Percentiles rank a stretch among this genome's conserved stretches.
Conservation (phyloP, 2,797 vertebrate genomes). For the Synanceia verrucosa region DNA sequence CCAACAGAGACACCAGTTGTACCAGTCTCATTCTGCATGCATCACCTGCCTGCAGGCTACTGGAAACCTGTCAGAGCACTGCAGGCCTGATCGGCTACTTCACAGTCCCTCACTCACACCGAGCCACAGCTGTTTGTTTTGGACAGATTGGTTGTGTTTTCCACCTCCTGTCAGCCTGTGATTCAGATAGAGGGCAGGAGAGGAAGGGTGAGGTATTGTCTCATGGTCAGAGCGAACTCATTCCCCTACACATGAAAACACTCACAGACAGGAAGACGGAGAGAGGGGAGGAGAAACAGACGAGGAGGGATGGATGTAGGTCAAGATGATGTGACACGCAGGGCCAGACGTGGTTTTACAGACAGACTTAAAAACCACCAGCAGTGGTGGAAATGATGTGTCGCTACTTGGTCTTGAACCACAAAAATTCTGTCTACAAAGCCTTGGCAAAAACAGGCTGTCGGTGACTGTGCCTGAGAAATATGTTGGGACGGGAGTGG, state of each 20-base stretch:
- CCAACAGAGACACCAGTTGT: slow-evolving; percentile 5
- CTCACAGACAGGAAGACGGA: slow-evolving; percentile 35
- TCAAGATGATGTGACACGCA: slow-evolving; percentile 66
- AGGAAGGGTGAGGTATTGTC: slow-evolving; percentile 76
- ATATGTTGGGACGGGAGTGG: slow-evolving; percentile 45
- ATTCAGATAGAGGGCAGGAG: slow-evolving; percentile 59
- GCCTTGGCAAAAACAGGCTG: slow-evolving; percentile 31
- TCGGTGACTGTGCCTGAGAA: slow-evolving; percentile 48
- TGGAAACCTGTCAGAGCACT: slow-evolving; percentile 40
- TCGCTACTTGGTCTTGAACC: slow-evolving; percentile 57
- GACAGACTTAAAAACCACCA: slow-evolving; percentile 59
- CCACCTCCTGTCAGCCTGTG: slow-evolving; percentile 56
- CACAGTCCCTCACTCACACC: slow-evolving; percentile 3
- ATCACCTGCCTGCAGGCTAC: slow-evolving; percentile 19
- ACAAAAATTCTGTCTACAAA: slow-evolving; percentile 62
- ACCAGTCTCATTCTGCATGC: slow-evolving; percentile 18
- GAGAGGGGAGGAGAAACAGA: slow-evolving; percentile 12
- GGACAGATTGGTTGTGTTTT: slow-evolving; percentile 56
- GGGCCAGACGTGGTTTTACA: slow-evolving; percentile 68
- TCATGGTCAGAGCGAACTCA: slow-evolving; percentile 75
- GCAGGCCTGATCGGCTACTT: slow-evolving; percentile 17
- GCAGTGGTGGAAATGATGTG: slow-evolving; percentile 64
- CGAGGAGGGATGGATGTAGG: slow-evolving; percentile 54
- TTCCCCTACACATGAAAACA: slow-evolving; percentile 50
- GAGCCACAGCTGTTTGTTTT: slow-evolving; percentile 64